phyloP scores from a whole-genome alignment of 1,140 invertebrate species.

The Choristoneura fumiferana region DNA sequence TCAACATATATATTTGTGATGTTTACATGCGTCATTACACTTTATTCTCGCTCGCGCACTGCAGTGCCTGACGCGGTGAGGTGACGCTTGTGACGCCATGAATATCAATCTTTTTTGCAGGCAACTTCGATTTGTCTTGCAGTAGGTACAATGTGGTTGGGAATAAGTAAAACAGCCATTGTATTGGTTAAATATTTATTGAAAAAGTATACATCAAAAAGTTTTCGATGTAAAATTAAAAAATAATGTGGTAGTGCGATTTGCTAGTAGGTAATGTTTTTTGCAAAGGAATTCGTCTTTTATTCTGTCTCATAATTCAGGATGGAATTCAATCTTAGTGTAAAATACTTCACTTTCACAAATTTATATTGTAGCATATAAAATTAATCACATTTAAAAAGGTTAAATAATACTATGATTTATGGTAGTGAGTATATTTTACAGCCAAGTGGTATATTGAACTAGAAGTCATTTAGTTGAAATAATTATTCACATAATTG shows the following conservation, averaged over 20 bases:
- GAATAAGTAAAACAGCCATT: background rate
- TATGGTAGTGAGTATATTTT: conserved; percentile 24
- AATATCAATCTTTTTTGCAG: too few relatives aligned
- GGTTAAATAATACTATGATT: conserved; percentile 6
- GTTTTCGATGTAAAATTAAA: conserved; percentile 74
- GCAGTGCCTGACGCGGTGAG: too few relatives aligned
- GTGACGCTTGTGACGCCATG: too few relatives aligned
- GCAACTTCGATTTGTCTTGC: too few relatives aligned
- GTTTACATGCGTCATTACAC: too few relatives aligned
- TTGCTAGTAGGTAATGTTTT: conserved; percentile 26
- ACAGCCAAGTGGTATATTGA: conserved; percentile 35
- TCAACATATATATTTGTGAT: too few relatives aligned
- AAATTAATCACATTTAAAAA: background rate
- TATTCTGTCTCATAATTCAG: background rate
- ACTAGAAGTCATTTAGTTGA: conserved; percentile 9
- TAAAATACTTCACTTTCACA: background rate
- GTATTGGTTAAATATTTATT: conserved; percentile 59
- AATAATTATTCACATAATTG: too few relatives aligned
- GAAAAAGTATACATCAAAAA: conserved; percentile 75
- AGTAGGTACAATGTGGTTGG: too few relatives aligned
- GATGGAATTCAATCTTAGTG: background rate
- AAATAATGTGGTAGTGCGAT: conserved; percentile 45
- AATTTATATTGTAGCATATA: background rate
- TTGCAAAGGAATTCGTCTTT: conserved; percentile 24
- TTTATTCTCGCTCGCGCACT: too few relatives aligned